Base-by-base conservation (phyloP, 2,888 invertebrate genomes). In the Patella depressa region DNA sequence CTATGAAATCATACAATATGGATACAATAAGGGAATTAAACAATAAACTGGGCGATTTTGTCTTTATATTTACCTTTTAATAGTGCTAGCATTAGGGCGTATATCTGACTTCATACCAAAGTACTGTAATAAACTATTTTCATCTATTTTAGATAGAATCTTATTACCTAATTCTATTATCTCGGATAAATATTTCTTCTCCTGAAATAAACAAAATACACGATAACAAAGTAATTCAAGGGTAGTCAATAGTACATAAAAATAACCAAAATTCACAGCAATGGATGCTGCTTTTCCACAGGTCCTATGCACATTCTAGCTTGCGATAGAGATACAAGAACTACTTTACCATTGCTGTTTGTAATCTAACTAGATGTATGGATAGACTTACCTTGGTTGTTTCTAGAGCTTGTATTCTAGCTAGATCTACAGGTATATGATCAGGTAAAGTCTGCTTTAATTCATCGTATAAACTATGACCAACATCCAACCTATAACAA, bases 51-150 rank as follows among this genome's bases (percentile, higher is more conserved):
- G 14, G 29, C 19, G 17, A 55, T 24, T n/a, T 15, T 15, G 24
- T 24, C n/a, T 53, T 3, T 53, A 34, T 74, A 92, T 93, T 93
- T 89, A 96, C 95, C 93, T 94, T 93, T 97, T 97, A 81, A 96
- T 95, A 92, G 96, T 96, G 59, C 93, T 93, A 2, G 97, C 96
- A 90, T 98, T 97, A 0, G 94, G 92, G 75, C 88, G 82, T 15
- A 82, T 94, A 91, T 98, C 97, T 79, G 94, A 94, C 92, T 97
- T 98, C 86, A 96, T 94, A 5, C 98, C 98, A 82, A 95, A 94
- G 90, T 95, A 96, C 0, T 95, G 95, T 53, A 98, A 93, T 81
- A 98, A 91, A 83, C 95, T 94, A 29, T 95, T 95, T 83, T 95
- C 94, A 89, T 97, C 96, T 34, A 97, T 94, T 81, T 94, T 93